Evolutionary conservation across 2,888 invertebrate genomes (phyloP).

Genomic region (Athalia cordata): DNA sequence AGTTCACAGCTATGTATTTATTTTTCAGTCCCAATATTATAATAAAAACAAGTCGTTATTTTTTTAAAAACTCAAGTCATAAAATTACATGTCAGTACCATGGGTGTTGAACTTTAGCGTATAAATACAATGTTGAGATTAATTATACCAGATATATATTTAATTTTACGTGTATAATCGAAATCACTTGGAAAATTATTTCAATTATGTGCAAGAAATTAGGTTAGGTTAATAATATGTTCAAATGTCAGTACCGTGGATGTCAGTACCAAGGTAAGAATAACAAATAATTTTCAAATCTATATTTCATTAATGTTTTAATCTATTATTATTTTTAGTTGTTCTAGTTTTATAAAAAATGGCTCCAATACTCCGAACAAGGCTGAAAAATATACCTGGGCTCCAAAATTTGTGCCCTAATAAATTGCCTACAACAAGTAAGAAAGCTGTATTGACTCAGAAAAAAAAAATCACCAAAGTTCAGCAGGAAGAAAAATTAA

Average conservation of each 20-base stretch:
- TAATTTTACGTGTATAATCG: neutral
- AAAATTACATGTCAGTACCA: constrained; percentile 43
- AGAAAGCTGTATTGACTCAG: too few species aligned
- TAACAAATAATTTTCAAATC: neutral
- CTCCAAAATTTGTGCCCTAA: too few species aligned
- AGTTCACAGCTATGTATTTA: too few species aligned
- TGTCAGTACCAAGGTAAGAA: constrained; percentile 6
- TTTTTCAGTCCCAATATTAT: too few species aligned
- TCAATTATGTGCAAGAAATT: neutral
- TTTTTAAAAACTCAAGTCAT: constrained; percentile 36
- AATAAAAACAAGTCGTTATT: too few species aligned
- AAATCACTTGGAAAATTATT: neutral
- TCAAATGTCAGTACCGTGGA: constrained; percentile 13
- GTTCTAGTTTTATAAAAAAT: neutral
- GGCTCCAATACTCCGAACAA: too few species aligned
- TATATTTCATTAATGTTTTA: too few species aligned
- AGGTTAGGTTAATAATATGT: neutral
- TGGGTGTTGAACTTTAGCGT: constrained; percentile 16
- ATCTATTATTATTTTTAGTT: too few species aligned
- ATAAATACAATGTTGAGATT: constrained; percentile 12
- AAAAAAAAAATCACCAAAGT: constrained; percentile 1
- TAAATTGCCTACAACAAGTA: too few species aligned
- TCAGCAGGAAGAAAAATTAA: neutral
- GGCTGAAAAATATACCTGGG: too few species aligned
- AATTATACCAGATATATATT: constrained; percentile 26